Percentiles rank a stretch among this genome's conserved stretches.
phyloP scores from a whole-genome alignment of 2,113 vertebrate genomes.

The Scytalopus superciliaris region DNA sequence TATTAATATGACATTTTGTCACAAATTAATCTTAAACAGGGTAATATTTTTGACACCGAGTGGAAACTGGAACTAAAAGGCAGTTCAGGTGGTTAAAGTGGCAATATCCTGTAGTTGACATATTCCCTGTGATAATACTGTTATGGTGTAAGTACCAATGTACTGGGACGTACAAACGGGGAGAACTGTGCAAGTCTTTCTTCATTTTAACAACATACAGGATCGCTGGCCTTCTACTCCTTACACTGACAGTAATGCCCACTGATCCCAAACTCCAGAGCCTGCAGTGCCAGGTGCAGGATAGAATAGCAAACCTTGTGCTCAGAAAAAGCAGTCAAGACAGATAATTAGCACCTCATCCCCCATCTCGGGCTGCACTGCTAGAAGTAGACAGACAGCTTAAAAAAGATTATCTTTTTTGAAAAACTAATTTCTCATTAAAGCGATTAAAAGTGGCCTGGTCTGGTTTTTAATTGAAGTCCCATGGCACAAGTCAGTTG shows the following conservation, averaged over 20 bases:
- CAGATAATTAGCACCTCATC: constrained; percentile 31
- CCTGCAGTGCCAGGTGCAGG: neutral
- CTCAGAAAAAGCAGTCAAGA: neutral
- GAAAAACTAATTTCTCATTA: constrained; percentile 1
- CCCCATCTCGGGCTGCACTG: neutral
- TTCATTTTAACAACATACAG: constrained; percentile 46
- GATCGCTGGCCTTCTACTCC: neutral
- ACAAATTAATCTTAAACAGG: constrained; percentile 61
- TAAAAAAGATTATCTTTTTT: neutral
- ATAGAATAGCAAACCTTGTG: neutral
- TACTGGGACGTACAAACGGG: neutral
- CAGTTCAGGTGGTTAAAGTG: constrained; percentile 51
- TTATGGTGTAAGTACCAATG: constrained; percentile 44
- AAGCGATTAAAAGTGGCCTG: constrained; percentile 24
- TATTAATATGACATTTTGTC: constrained; percentile 69
- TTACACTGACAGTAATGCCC: neutral
- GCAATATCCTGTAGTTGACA: constrained; percentile 49
- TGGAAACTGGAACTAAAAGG: constrained; percentile 57
- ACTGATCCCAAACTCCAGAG: neutral
- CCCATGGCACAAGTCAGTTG: constrained; percentile 25
- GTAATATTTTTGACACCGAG: constrained; percentile 51
- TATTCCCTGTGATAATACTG: constrained; percentile 44
- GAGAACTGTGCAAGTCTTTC: neutral
- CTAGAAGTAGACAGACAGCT: constrained; percentile 3
- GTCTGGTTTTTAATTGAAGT: constrained; percentile 56